A percentile compares a stretch with the other conserved stretches of the same genome.
These are phyloP conservation scores for Caenorhabditis wallacei DNA, from an alignment of 2,888 invertebrate genomes.

Conservation along the genomic window DNA sequence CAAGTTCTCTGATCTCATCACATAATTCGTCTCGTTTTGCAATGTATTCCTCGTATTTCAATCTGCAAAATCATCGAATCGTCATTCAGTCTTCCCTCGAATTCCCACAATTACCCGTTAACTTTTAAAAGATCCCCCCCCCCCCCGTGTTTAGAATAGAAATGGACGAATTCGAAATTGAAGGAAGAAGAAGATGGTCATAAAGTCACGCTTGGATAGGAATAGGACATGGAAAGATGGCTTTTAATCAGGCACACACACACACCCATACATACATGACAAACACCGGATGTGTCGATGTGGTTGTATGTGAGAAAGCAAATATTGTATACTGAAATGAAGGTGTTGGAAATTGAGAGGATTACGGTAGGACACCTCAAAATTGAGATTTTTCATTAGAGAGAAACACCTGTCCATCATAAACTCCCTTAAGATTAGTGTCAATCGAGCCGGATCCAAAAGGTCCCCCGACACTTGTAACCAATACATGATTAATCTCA, in stretches of 20 bases:
- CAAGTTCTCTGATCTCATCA: slow-evolving; percentile 73
- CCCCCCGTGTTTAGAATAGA: too few relatives aligned
- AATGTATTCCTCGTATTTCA: slow-evolving; percentile 62
- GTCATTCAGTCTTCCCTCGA: neutral
- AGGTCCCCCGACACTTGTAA: slow-evolving; percentile 10
- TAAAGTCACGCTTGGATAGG: slow-evolving; percentile 49
- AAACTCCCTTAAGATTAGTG: slow-evolving; percentile 16
- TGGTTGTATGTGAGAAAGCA: slow-evolving; percentile 25
- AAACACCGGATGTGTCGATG: slow-evolving; percentile 31
- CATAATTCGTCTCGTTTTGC: slow-evolving; percentile 71
- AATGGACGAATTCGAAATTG: slow-evolving; percentile 2
- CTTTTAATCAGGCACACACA: slow-evolving; percentile 39
- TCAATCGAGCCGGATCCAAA: neutral
- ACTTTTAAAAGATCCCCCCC: slow-evolving; percentile 5
- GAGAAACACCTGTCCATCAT: slow-evolving; percentile 8
- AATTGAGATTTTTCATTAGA: neutral
- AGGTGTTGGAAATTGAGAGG: slow-evolving; percentile 1
- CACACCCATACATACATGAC: slow-evolving; percentile 41
- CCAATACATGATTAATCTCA: neutral
- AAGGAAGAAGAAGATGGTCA: slow-evolving; percentile 24
- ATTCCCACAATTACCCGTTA: neutral
- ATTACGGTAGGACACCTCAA: neutral
- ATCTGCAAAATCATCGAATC: slow-evolving; percentile 32
- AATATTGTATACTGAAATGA: slow-evolving; percentile 37
- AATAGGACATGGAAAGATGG: slow-evolving; percentile 37